These are phyloP conservation scores for Glaucidium brasilianum DNA, from an alignment of 2,113 vertebrate genomes.

Conservation along the genomic window DNA sequence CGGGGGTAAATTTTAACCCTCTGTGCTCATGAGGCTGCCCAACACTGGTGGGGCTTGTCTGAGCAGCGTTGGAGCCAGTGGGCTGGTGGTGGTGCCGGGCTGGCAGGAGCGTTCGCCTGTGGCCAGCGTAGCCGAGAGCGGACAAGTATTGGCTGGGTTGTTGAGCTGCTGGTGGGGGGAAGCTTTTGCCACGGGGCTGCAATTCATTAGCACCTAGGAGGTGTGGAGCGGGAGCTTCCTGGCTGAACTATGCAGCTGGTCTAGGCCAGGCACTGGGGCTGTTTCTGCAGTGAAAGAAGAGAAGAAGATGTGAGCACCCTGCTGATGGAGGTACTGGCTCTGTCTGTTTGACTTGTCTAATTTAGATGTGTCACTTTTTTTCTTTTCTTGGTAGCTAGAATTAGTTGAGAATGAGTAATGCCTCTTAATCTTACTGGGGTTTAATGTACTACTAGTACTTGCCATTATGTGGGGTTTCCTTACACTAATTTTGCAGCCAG, in stretches of 20 bases:
- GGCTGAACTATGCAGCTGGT: background rate
- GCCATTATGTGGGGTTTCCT: background rate
- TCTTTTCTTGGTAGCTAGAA: background rate
- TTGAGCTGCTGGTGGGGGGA: background rate
- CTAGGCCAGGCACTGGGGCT: background rate
- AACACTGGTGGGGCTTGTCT: background rate
- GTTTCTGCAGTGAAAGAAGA: background rate
- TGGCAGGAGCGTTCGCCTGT: fast-evolving
- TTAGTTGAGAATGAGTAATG: background rate
- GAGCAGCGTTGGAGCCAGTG: fast-evolving
- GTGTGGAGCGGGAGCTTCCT: background rate
- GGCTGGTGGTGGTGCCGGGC: background rate
- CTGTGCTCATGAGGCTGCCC: background rate
- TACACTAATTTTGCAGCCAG: background rate
- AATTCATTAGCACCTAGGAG: background rate
- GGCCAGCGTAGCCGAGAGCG: background rate
- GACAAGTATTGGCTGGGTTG: background rate
- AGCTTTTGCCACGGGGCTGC: fast-evolving
- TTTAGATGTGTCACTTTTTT: background rate
- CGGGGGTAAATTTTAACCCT: background rate
- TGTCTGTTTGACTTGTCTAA: background rate
- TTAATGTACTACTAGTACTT: background rate
- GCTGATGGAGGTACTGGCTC: background rate
- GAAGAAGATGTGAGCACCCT: fast-evolving
- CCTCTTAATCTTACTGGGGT: background rate